Conservation (phyloP, 2,113 vertebrate genomes). For the Seriola rivoliana region DNA sequence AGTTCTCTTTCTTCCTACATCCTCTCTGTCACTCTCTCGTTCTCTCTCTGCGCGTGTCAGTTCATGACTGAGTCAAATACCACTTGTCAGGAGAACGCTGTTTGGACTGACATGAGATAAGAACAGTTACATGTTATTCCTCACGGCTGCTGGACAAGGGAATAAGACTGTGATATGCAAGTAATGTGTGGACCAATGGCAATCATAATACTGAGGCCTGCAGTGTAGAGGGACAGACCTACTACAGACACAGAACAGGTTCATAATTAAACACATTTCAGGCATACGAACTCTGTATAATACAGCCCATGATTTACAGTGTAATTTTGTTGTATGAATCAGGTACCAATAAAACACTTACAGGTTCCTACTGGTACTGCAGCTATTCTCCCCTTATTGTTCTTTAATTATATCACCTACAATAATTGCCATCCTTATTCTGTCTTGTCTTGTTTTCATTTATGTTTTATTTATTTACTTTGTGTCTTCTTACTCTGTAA, state of each 20-base stretch:
- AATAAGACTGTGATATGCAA: constrained; percentile 45
- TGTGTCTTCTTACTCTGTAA: too few relatives aligned
- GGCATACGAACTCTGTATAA: neutral
- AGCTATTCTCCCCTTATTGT: neutral
- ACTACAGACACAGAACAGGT: constrained; percentile 3
- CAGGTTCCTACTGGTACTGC: neutral
- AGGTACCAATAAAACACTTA: neutral
- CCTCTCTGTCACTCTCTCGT: constrained; percentile 44
- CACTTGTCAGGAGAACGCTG: constrained; percentile 79
- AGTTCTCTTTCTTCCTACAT: constrained; percentile 52
- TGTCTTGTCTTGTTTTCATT: too few relatives aligned
- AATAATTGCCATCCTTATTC: too few relatives aligned
- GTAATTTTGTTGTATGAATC: neutral
- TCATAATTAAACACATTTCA: constrained; percentile 3
- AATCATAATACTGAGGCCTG: constrained; percentile 43
- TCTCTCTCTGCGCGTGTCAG: constrained; percentile 58
- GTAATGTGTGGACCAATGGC: constrained; percentile 12
- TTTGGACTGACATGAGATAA: constrained; percentile 83
- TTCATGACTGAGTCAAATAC: constrained; percentile 78
- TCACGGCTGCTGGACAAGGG: constrained; percentile 46
- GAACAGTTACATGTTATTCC: constrained; percentile 72
- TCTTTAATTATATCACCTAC: neutral
- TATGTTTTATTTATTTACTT: too few relatives aligned
- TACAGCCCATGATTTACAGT: too few relatives aligned
- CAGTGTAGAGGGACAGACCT: neutral